phyloP scores from a whole-genome alignment of 2,888 invertebrate genomes.

The Ischnura elegans region DNA sequence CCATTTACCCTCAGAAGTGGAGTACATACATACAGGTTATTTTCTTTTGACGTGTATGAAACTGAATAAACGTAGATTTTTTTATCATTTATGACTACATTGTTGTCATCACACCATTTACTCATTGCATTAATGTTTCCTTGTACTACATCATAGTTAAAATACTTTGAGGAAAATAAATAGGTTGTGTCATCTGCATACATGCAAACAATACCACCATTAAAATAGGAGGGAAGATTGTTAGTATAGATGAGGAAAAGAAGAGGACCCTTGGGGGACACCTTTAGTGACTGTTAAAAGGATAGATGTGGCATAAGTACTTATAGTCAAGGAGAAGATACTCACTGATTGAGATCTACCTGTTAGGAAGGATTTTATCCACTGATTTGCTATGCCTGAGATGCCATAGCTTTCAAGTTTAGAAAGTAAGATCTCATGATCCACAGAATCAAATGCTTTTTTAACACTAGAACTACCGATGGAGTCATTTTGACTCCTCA shows the following conservation, averaged over 20 bases:
- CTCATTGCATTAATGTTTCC: background rate
- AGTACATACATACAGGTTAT: too few relatives aligned
- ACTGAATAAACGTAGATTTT: too few relatives aligned
- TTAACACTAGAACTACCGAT: too few relatives aligned
- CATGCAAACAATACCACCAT: background rate
- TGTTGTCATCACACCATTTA: background rate
- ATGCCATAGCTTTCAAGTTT: too few relatives aligned
- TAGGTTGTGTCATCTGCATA: background rate
- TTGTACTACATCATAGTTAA: too few relatives aligned
- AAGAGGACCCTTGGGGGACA: background rate
- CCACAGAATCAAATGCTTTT: too few relatives aligned
- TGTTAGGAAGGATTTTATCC: background rate
- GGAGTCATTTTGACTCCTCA: too few relatives aligned
- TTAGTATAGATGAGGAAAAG: background rate
- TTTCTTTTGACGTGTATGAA: too few relatives aligned
- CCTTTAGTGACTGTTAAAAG: background rate
- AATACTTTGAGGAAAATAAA: background rate
- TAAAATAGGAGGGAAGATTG: constrained; percentile 4
- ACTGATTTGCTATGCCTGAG: too few relatives aligned
- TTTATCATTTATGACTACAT: background rate
- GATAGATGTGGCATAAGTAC: background rate
- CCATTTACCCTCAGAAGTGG: too few relatives aligned
- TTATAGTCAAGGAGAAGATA: background rate
- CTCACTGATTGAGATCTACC: background rate
- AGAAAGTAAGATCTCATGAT: too few relatives aligned